Evolutionary conservation across 1,140 invertebrate species (phyloP).

Genomic region (Portunus trituberculatus): DNA sequence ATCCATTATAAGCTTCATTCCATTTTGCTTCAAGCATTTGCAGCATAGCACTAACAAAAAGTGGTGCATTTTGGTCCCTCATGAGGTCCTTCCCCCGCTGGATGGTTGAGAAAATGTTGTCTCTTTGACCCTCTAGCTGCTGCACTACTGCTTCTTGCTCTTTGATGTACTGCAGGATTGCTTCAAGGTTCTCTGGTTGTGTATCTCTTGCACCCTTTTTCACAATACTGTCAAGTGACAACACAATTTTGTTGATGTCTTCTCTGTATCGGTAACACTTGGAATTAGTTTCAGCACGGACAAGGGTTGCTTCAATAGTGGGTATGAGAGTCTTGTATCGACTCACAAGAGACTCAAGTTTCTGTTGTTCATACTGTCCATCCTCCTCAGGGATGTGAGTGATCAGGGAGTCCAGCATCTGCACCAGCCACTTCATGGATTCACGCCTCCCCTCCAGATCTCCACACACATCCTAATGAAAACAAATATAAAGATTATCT

Average conservation of each 20-base stretch:
- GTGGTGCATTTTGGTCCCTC: constrained; percentile 91
- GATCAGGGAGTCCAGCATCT: constrained; percentile 91
- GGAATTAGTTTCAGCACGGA: constrained; percentile 94
- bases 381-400: constrained; percentile 90
- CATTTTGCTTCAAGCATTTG: constrained; percentile 91
- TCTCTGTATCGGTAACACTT: constrained; percentile 95
- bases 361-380: constrained; percentile 87
- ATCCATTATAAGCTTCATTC: constrained; percentile 92
- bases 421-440: constrained; percentile 96
- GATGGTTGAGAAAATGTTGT: constrained; percentile 93
- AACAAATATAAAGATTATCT: constrained; percentile 18
- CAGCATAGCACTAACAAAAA: constrained; percentile 91
- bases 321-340: constrained; percentile 95
- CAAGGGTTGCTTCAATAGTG: constrained; percentile 94
- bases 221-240: constrained; percentile 68
- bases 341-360: constrained; percentile 90
- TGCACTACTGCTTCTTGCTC: constrained; percentile 90
- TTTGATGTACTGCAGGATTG: constrained; percentile 82
- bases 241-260: constrained; percentile 85
- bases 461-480: constrained; percentile 90
- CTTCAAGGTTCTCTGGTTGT: constrained; percentile 83
- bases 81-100: constrained; percentile 94
- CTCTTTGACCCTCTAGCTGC: constrained; percentile 91
- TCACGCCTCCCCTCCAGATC: constrained; percentile 94
- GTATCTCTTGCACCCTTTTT: constrained; percentile 62